Conservation (phyloP, 2,888 invertebrate genomes). For the Amblyteles armatorius region DNA sequence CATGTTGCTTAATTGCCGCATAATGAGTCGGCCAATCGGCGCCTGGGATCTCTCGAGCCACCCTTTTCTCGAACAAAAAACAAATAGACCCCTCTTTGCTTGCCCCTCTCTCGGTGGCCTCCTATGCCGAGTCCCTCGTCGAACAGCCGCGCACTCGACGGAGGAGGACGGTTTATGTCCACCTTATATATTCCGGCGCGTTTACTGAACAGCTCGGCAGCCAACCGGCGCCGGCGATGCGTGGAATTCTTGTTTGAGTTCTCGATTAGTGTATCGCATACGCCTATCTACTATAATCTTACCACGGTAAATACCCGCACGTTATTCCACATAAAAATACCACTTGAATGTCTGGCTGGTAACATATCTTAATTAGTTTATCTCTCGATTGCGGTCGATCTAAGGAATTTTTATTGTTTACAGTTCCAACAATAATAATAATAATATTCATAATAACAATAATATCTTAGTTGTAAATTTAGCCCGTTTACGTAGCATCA, state of each 20-base stretch:
- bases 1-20: slow-evolving; percentile 77
- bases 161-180: slow-evolving; percentile 35
- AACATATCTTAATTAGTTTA: slow-evolving; percentile 18
- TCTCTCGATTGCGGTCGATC: background rate
- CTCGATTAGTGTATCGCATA: slow-evolving; percentile 51
- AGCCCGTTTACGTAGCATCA: background rate
- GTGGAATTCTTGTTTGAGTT: slow-evolving; percentile 53
- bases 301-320: background rate
- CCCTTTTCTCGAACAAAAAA: slow-evolving; percentile 54
- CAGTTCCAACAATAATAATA: background rate
- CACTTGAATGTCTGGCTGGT: background rate
- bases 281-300: slow-evolving; percentile 3
- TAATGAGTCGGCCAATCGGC: slow-evolving; percentile 73
- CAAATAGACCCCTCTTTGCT: slow-evolving; percentile 41
- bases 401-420: background rate
- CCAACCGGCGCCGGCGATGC: slow-evolving; percentile 62
- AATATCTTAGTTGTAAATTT: background rate
- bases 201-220: slow-evolving; percentile 54
- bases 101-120: slow-evolving; percentile 53
- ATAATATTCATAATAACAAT: background rate
- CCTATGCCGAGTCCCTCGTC: slow-evolving; percentile 1
- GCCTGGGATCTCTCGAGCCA: slow-evolving; percentile 62
- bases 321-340: slow-evolving; percentile 9
- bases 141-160: slow-evolving; percentile 41
- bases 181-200: slow-evolving; percentile 40